A percentile compares a stretch with the other conserved stretches of the same genome.
These are phyloP conservation scores for Rhinophrynus dorsalis DNA, from an alignment of 2,797 vertebrate species.

Conservation along the genomic window DNA sequence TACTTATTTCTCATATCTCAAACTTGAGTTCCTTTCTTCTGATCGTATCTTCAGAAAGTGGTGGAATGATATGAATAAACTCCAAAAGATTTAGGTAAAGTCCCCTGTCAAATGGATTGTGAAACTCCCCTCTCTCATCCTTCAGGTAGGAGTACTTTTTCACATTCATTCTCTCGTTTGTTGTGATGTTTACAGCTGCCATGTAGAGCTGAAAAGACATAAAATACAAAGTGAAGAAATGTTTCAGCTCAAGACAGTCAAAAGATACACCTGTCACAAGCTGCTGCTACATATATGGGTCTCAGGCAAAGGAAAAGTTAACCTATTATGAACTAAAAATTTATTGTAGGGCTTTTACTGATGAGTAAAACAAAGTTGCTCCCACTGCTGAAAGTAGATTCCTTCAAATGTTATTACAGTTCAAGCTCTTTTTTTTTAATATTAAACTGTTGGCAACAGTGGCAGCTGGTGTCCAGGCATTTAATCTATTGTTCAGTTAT, in stretches of 20 bases:
- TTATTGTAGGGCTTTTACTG: too few relatives aligned
- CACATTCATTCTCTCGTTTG: slow-evolving; percentile 53
- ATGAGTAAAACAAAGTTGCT: too few relatives aligned
- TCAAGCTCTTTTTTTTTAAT: too few relatives aligned
- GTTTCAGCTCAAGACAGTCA: neutral
- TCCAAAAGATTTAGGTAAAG: slow-evolving; percentile 53
- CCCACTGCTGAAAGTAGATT: too few relatives aligned
- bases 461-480: too few relatives aligned
- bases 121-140: slow-evolving; percentile 44
- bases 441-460: too few relatives aligned
- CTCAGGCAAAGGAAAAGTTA: too few relatives aligned
- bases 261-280: too few relatives aligned
- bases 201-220: slow-evolving; percentile 50
- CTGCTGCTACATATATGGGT: too few relatives aligned
- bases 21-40: slow-evolving; percentile 5
- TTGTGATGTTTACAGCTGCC: slow-evolving; percentile 54
- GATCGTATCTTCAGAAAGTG: slow-evolving; percentile 42
- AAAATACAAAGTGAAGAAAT: neutral
- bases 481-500: too few relatives aligned
- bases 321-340: too few relatives aligned
- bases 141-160: slow-evolving; percentile 53
- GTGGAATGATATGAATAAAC: slow-evolving; percentile 50
- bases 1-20: neutral
- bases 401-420: too few relatives aligned
- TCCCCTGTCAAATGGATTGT: slow-evolving; percentile 52